Base-by-base conservation (phyloP, 2,888 invertebrate species). In the Azorinus chamasolen region DNA sequence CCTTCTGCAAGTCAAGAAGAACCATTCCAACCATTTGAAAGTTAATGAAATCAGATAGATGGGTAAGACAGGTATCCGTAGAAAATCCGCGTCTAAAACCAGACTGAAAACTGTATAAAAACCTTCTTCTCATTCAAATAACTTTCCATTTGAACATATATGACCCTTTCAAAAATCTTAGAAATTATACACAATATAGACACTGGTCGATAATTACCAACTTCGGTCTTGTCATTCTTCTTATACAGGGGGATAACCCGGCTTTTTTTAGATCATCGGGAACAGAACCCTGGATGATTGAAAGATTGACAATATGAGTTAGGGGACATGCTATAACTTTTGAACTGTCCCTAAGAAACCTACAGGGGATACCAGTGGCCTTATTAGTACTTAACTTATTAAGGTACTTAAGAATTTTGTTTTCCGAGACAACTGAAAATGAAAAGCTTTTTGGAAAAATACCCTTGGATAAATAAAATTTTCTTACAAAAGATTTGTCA, bases 201-300 rank as follows among this genome's bases (percentile, higher is more conserved):
- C 12, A 64, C 53, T 20, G 71, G 64, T 12, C 71, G 39, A 50
- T 71, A 64, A 55, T 68, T 68, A 16, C 51, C 68, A 25, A 59
- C 45, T 10, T 51, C 32, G 0, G 45, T 45, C 32, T 59, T 53
- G 43, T 59, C 51, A 43, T 43, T 58, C 39, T 65, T 65, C 18
- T 32, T 32, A 32, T 32, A 10, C 32, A 32, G 10, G 10, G 32
- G 32, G 10, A 10, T 32, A 32, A 32, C 32, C 10, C 32, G 4
- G 32, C 32, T 32, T 4, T 6, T 10, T 32, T 32, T 4, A 32
- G 32, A 32, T 4, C 4, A 10, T 32, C 32, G 10, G 32, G 32
- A 32, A 32, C 32, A 6, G 32, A 6, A 6, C 32, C 32, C 10
- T 32, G 32, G 32, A 32, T 32, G 10, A 32, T 32, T 6, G 32